Percentiles rank a stretch among this genome's conserved stretches.
These are phyloP conservation scores for Octonoba sinensis DNA, from an alignment of 2,888 invertebrate species.

Conservation along the genomic window DNA sequence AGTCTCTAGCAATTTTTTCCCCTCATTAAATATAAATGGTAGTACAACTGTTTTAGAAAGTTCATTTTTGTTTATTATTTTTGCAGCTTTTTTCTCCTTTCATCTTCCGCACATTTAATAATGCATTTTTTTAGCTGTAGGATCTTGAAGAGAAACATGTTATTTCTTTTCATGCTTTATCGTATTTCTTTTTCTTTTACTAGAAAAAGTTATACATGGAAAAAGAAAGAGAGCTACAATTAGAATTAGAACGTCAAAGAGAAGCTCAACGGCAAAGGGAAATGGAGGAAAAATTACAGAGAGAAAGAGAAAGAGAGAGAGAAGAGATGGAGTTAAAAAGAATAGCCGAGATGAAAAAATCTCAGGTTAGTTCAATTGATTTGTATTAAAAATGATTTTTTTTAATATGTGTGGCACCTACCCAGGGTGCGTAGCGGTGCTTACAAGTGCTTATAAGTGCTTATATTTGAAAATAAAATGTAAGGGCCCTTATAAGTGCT, in stretches of 20 bases:
- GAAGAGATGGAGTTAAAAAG: conserved; percentile 72
- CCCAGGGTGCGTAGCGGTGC: no score
- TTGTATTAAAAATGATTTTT: no score
- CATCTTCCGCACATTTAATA: no score
- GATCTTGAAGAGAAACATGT: neutral
- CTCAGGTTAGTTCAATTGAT: conserved; percentile 67
- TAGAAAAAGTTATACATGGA: conserved; percentile 65
- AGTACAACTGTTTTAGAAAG: neutral
- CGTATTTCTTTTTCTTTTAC: conserved; percentile 4
- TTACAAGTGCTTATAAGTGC: no score
- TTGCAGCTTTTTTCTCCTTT: no score
- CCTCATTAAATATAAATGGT: no score
- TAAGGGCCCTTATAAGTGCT: no score
- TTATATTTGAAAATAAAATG: no score
- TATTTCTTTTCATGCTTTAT: conserved; percentile 25
- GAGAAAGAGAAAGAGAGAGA: conserved; percentile 70
- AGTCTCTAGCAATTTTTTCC: no score
- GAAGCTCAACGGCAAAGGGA: conserved; percentile 69
- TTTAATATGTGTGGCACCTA: no score
- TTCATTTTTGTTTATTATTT: neutral
- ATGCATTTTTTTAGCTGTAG: no score
- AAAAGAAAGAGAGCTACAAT: conserved; percentile 62
- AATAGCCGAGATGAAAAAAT: conserved; percentile 73
- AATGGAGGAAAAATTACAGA: conserved; percentile 69
- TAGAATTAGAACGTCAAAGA: conserved; percentile 61